These are phyloP conservation scores for Zootermopsis nevadensis DNA, from an alignment of 2,888 invertebrate genomes.

Conservation along the genomic window DNA sequence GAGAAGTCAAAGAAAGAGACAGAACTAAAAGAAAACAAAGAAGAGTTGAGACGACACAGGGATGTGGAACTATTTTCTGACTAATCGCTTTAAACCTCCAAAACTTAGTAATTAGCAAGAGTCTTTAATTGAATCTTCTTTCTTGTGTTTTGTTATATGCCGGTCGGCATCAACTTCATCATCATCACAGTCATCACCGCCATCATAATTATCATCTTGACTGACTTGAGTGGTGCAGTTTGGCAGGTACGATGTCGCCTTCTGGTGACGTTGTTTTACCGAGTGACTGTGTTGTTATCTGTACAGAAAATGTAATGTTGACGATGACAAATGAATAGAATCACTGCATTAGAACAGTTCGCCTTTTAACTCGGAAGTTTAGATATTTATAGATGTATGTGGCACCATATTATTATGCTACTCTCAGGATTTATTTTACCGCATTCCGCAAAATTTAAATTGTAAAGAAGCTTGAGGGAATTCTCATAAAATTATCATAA, in stretches of 20 bases:
- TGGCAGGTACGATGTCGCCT: no score
- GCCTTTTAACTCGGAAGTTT: no score
- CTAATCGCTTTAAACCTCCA: constrained; percentile 26
- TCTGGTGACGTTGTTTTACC: background rate
- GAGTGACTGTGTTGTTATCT: background rate
- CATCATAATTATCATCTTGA: background rate
- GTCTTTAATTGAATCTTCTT: constrained; percentile 30
- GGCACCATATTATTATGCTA: no score
- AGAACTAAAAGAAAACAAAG: constrained; percentile 14
- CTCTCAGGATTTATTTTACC: no score
- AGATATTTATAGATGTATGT: no score
- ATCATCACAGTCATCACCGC: background rate
- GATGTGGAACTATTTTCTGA: background rate
- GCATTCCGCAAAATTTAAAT: no score
- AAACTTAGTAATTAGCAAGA: constrained; percentile 30
- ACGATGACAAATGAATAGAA: background rate
- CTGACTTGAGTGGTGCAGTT: no score
- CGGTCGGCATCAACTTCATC: background rate
- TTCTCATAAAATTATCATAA: no score
- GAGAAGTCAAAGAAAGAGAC: background rate
- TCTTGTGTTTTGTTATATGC: background rate
- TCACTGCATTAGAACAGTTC: no score
- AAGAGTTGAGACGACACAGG: constrained; percentile 3
- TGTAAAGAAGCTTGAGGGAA: no score
- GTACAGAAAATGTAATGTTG: background rate